Conservation (phyloP, 2,888 invertebrate species). For the Dorcus hopei region DNA sequence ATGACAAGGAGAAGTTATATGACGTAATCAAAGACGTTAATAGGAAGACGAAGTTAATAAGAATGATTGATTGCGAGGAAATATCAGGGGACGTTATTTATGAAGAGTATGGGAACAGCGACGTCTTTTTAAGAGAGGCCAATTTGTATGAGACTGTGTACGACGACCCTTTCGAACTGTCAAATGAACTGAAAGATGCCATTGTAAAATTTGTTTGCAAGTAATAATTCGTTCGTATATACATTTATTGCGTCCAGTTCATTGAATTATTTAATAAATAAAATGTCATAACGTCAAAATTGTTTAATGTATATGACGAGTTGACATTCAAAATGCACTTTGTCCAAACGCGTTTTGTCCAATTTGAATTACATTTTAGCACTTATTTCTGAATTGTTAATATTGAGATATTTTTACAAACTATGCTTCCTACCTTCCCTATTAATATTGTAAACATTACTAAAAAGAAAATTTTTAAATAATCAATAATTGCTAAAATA, state of each 20-base stretch:
- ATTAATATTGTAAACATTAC: too few species aligned
- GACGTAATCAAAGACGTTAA: slow-evolving; percentile 40
- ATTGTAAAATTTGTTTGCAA: slow-evolving; percentile 20
- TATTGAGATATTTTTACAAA: too few species aligned
- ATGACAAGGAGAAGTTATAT: slow-evolving; percentile 30
- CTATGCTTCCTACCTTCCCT: too few species aligned
- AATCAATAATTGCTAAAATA: too few species aligned
- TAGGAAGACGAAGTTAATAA: slow-evolving; percentile 40
- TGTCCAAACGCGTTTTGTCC: too few species aligned
- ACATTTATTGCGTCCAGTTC: not conserved
- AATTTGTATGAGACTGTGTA: slow-evolving; percentile 30
- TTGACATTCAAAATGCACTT: too few species aligned
- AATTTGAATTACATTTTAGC: too few species aligned
- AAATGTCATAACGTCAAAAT: too few species aligned
- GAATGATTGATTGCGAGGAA: slow-evolving; percentile 41
- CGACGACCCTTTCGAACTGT: slow-evolving; percentile 34
- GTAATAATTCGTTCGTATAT: not conserved
- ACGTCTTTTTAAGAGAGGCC: slow-evolving; percentile 37
- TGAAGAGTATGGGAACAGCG: slow-evolving; percentile 40
- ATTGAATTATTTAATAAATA: not conserved
- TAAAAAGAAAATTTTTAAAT: too few species aligned
- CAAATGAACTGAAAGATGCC: slow-evolving; percentile 18
- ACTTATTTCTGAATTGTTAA: too few species aligned
- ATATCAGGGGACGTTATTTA: slow-evolving; percentile 36
- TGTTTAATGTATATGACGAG: too few species aligned